phyloP scores from a whole-genome alignment of 2,113 vertebrate species.

The Gila orcuttii region DNA sequence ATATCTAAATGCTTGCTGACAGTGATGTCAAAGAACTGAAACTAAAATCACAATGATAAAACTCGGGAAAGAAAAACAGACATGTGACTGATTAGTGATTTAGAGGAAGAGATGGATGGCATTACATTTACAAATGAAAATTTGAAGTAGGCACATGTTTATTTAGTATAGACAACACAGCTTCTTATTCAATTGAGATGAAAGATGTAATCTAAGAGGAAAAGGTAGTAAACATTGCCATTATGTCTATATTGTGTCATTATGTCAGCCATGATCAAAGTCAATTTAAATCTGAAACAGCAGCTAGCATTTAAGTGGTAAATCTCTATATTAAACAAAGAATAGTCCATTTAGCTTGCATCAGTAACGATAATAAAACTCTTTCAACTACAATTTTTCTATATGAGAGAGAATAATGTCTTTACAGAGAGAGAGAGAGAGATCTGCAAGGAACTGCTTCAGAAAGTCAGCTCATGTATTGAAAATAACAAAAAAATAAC shows the following conservation, averaged over 20 bases:
- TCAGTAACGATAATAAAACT: background rate
- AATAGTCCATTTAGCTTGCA: background rate
- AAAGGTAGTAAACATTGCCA: background rate
- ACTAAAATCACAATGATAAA: background rate
- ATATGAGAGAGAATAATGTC: background rate
- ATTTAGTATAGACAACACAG: background rate
- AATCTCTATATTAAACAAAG: slow-evolving; percentile 14
- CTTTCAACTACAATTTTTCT: slow-evolving; percentile 7
- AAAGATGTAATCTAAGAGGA: background rate
- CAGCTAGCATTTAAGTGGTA: background rate
- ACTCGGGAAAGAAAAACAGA: background rate
- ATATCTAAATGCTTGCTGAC: background rate
- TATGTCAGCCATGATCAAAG: background rate
- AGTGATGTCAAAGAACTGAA: background rate
- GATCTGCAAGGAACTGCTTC: background rate
- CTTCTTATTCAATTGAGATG: background rate
- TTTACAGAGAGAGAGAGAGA: background rate
- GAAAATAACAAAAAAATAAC: background rate
- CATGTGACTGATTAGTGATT: background rate
- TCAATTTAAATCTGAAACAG: slow-evolving; percentile 3
- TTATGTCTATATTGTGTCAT: background rate
- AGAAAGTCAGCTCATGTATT: background rate
- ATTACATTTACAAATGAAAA: background rate
- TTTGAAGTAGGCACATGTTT: slow-evolving; percentile 18
- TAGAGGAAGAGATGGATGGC: background rate